phyloP scores from a whole-genome alignment of 64 coral and sea anemone species.

The Montipora efflorescens region DNA sequence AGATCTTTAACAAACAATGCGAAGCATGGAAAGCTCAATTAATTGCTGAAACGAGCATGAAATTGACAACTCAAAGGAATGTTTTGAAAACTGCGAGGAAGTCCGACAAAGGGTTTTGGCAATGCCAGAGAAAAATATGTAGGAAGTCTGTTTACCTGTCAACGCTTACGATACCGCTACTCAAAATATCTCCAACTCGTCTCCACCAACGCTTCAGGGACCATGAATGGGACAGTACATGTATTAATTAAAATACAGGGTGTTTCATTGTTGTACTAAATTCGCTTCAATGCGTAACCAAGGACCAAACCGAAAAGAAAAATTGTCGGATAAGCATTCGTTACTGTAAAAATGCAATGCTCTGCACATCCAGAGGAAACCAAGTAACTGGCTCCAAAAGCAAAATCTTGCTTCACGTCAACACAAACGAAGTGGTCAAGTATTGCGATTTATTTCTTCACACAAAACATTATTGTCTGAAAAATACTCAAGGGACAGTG shows the following conservation, averaged over 20 bases:
- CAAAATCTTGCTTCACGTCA: too few relatives aligned
- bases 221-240: background rate
- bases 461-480: background rate
- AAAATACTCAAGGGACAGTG: background rate
- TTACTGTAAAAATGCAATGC: too few relatives aligned
- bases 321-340: background rate
- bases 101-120: background rate
- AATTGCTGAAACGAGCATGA: constrained; percentile 21
- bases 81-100: background rate
- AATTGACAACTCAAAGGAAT: background rate
- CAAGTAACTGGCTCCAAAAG: too few relatives aligned
- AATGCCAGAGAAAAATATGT: background rate
- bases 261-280: background rate
- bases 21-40: background rate
- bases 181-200: background rate
- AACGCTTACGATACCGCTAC: background rate
- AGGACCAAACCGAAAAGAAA: constrained; percentile 26
- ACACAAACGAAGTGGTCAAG: background rate
- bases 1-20: background rate
- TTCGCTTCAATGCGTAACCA: constrained; percentile 23
- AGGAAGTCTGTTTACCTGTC: background rate
- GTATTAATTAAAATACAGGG: background rate
- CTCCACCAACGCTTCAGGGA: background rate
- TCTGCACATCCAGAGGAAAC: background rate
- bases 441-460: background rate